Conservation (phyloP, 2,888 invertebrate species). For the Ommatoiulus sabulosus region DNA sequence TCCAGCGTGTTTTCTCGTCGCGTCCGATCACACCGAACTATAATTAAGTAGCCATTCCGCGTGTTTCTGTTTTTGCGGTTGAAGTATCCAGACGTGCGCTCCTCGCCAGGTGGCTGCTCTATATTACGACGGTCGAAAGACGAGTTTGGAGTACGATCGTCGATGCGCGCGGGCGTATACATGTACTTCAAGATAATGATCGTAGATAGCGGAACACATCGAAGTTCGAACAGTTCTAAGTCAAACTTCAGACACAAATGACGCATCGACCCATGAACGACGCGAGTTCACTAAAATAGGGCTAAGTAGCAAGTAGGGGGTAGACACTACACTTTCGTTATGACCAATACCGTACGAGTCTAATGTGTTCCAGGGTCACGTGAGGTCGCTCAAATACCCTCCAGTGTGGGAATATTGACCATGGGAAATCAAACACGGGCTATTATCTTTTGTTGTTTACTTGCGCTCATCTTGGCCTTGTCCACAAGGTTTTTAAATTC, state of each 20-base stretch:
- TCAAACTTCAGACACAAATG: neutral
- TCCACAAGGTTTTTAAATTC: neutral
- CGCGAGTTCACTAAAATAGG: neutral
- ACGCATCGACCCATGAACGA: neutral
- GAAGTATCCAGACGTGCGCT: neutral
- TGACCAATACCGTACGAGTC: no score
- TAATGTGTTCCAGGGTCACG: neutral
- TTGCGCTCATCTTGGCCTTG: neutral
- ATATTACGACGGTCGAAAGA: neutral
- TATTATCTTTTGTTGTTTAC: neutral
- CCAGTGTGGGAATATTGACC: neutral
- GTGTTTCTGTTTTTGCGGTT: no score
- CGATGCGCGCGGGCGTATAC: neutral
- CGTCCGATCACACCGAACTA: neutral
- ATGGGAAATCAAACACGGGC: neutral
- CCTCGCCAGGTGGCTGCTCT: neutral
- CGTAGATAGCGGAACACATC: neutral
- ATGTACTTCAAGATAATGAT: neutral
- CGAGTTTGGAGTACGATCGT: neutral
- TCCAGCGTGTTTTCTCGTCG: neutral
- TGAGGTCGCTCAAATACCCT: neutral
- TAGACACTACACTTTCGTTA: neutral
- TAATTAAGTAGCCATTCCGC: neutral
- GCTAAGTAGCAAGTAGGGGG: neutral
- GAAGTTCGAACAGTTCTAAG: neutral